Evolutionary conservation across 1,140 invertebrate species (phyloP), one percentile per base, ranked within the genome.

Genomic region (Trichonephila inaurata): DNA sequence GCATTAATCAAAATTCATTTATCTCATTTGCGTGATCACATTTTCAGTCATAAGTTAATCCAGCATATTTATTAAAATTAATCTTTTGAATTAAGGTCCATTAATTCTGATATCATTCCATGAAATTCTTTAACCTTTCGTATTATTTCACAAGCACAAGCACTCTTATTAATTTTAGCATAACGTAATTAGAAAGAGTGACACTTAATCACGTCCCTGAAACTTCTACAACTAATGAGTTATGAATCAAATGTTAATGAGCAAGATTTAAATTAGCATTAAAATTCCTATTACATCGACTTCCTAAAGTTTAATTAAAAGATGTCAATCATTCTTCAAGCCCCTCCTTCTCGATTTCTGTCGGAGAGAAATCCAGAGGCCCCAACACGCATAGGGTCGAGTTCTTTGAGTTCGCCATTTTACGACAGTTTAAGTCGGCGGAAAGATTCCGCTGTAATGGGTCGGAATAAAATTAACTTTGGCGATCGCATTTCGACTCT

Each of bases 401-500:
- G 61, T 40, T 21, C 72, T 77, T 77, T 14, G 33, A 12, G 3
- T n/a, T 14, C 1, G 77, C 89, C 89, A 91, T 62, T 83, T 40
- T 61, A 61, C 89, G 89, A 91, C 89, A 91, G 40, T 64, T 91
- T 82, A 91, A 91, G 51, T 91, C 89, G 21, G 51, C 66, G 87
- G 66, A 89, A 91, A 82, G 24, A 77, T 83, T 33, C 33, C 77
- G 86, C 86, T 91, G 89, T 91, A 91, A 91, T 91, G 89, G 61
- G 60, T 40, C 24, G 89, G 89, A 91, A 91, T 91, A 33, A 91
- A 91, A 91, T 91, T 91, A 91, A 91, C 72, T 91, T 44, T 33
- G 72, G 28, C 58, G 77, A 77, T 82, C 51, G 44, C 51, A 82
- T 24, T 91, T 62, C 28, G 66, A 77, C 58, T 91, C 77, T 58